Evolutionary conservation across 1,140 invertebrate genomes (phyloP), one percentile per base, ranked within the genome.

Genomic region (Anastrepha ludens): DNA sequence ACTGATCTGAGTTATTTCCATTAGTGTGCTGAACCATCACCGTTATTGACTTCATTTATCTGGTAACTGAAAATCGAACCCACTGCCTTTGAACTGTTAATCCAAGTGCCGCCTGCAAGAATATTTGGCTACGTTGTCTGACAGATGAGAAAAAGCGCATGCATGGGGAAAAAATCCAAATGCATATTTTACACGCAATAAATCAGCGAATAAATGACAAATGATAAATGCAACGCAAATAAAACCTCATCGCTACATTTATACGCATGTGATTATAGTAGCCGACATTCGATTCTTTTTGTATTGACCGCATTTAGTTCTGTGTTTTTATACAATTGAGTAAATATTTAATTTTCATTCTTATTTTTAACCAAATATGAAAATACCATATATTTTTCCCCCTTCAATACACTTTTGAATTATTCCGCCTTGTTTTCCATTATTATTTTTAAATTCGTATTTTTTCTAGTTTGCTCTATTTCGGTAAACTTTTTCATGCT

Each of bases 181-280:
- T 11, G 44, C 74, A 81, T 81, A 55, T 62, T 62, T 81, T 81
- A 8, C 74, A 81, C 74, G 20, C 74, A 50, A 81, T 81, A 81
- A 81, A 81, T 81, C 44, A 81, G n/a, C 74, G n/a, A 81, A 50
- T n/a, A 55, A 81, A 81, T 81, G 47, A 55, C 47, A 81, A 81
- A 81, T 81, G 47, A 55, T n/a, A 81, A 81, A 81, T 81, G 74
- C 55, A 20, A 41, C 17, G 47, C 74, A 55, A 81, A 50, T 41
- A 81, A 81, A 81, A 81, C 50, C 17, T 47, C 47, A 20, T 81
- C 47, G 41, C n/a, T 55, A 44, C 64, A 67, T 41, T 41, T 74
- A 81, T 47, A 81, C 20, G 50, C n/a, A 81, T 55, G 55, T 81
- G 20, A 17, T 81, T 67, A 20, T 67, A 67, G 5, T 67, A 5